Evolutionary conservation across 2,888 invertebrate genomes (phyloP).

Genomic region (Scaeva pyrastri): DNA sequence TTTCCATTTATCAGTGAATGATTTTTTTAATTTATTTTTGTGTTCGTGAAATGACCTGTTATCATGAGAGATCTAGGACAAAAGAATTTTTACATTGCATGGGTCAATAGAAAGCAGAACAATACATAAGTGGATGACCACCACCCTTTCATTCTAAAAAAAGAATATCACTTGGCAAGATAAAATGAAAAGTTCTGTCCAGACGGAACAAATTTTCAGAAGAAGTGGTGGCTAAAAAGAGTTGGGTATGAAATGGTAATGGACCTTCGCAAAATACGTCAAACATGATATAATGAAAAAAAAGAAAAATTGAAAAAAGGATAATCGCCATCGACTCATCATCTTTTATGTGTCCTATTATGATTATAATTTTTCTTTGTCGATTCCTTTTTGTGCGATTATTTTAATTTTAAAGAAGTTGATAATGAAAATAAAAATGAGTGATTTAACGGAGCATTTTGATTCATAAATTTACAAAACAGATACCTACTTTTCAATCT

Average conservation of each 20-base stretch:
- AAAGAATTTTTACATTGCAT: conserved; percentile 35
- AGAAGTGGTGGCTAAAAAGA: not conserved
- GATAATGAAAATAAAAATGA: conserved; percentile 51
- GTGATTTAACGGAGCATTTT: too few species aligned
- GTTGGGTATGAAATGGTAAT: not conserved
- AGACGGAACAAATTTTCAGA: conserved; percentile 29
- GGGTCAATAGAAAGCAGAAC: conserved; percentile 51
- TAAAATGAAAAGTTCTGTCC: conserved; percentile 42
- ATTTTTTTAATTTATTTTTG: conserved; percentile 17
- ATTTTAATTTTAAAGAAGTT: conserved; percentile 56
- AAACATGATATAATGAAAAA: conserved; percentile 55
- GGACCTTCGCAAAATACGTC: conserved; percentile 38
- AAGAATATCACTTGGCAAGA: conserved; percentile 23
- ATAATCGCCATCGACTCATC: conserved; percentile 55
- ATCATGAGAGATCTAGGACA: conserved; percentile 56
- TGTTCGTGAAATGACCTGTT: conserved; percentile 53
- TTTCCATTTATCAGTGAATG: conserved; percentile 60
- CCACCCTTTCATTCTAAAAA: not conserved
- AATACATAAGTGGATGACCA: conserved; percentile 38
- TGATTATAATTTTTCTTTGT: conserved; percentile 35
- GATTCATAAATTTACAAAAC: too few species aligned
- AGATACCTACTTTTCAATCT: too few species aligned
- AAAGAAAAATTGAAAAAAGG: conserved; percentile 20
- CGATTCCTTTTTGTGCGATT: conserved; percentile 45
- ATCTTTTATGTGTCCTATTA: conserved; percentile 42